A percentile compares a stretch with the other conserved stretches of the same genome.
These are phyloP conservation scores for Microdon myrmicae DNA, from an alignment of 2,888 invertebrate species.

Conservation along the genomic window DNA sequence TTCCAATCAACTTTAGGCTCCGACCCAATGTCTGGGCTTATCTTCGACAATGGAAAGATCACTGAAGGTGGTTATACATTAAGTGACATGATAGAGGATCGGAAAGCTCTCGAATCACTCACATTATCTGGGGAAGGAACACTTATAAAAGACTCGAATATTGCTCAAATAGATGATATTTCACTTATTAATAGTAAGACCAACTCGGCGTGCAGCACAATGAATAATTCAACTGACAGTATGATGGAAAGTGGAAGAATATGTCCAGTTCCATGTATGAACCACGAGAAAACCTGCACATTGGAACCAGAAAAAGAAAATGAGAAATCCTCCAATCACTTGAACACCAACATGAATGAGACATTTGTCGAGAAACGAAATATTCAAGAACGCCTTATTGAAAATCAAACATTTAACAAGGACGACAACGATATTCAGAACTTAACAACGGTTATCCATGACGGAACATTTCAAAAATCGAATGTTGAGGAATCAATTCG, in stretches of 20 bases:
- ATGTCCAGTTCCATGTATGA: too few species aligned
- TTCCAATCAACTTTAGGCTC: constrained; percentile 60
- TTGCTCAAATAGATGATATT: constrained; percentile 65
- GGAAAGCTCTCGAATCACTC: constrained; percentile 62
- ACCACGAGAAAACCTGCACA: too few species aligned
- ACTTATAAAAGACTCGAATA: constrained; percentile 63
- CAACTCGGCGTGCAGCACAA: constrained; percentile 63
- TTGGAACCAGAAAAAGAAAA: too few species aligned
- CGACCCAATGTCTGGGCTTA: constrained; percentile 47
- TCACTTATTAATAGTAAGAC: constrained; percentile 62
- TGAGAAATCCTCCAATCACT: too few species aligned
- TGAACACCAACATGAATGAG: constrained; percentile 32
- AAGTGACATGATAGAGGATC: constrained; percentile 63
- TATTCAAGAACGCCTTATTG: constrained; percentile 60
- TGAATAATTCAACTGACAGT: constrained; percentile 65
- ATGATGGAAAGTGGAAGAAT: constrained; percentile 54
- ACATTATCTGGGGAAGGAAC: constrained; percentile 64
- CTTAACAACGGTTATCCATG: constrained; percentile 20
- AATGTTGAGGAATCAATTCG: constrained; percentile 58
- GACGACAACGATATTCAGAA: constrained; percentile 58
- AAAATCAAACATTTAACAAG: constrained; percentile 62
- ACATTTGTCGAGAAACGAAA: constrained; percentile 40
- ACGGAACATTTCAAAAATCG: constrained; percentile 56
- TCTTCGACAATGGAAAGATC: constrained; percentile 53
- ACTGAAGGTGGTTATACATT: constrained; percentile 59